Evolutionary conservation across 2,113 vertebrate species (phyloP).

Genomic region (Agapornis roseicollis): DNA sequence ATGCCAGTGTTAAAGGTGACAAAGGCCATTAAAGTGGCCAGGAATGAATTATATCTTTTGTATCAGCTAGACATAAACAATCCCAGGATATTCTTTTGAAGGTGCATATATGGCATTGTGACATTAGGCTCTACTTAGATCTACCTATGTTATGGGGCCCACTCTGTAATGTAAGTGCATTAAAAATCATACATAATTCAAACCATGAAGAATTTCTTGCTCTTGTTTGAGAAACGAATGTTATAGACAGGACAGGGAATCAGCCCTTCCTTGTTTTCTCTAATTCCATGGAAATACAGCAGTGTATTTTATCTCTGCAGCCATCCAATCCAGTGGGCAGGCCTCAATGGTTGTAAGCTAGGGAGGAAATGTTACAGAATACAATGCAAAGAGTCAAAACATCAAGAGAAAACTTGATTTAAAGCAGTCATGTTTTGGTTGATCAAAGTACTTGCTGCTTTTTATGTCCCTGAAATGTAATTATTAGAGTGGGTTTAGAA

Average conservation of each 20-base stretch:
- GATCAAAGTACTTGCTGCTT: background rate
- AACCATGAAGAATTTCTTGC: background rate
- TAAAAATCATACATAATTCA: accelerated
- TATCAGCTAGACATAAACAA: background rate
- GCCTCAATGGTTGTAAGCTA: background rate
- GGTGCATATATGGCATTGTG: too few species aligned
- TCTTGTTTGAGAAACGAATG: background rate
- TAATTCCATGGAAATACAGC: background rate
- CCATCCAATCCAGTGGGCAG: background rate
- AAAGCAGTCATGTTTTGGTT: background rate
- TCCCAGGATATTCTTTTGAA: background rate
- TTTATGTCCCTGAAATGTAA: background rate
- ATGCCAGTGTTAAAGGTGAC: background rate
- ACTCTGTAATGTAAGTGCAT: background rate
- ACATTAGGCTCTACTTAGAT: background rate
- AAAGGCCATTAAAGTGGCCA: background rate
- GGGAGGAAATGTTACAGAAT: background rate
- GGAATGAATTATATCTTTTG: background rate
- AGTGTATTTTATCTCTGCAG: background rate
- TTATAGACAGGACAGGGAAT: background rate
- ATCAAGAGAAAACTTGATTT: background rate
- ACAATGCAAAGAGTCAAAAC: background rate
- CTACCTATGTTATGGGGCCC: background rate
- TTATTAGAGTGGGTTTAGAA: background rate
- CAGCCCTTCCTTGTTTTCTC: background rate